Evolutionary conservation across 2,113 vertebrate genomes (phyloP).

Genomic region (Sceloporus undulatus): DNA sequence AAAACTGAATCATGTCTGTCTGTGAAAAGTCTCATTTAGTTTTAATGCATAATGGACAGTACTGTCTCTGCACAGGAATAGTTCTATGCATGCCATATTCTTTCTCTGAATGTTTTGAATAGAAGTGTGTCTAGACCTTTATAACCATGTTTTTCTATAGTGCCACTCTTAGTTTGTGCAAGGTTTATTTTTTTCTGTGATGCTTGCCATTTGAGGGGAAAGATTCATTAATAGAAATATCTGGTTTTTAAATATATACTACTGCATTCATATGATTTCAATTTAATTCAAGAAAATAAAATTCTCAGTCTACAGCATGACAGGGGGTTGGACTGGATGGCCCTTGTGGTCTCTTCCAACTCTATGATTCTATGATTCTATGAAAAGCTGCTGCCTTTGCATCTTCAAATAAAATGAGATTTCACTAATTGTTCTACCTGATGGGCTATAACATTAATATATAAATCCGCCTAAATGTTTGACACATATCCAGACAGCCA

Average conservation of each 20-base stretch:
- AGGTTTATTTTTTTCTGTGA: not conserved
- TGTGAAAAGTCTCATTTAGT: not conserved
- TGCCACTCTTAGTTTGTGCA: not conserved
- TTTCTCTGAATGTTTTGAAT: slow-evolving; percentile 16
- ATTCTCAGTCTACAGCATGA: not conserved
- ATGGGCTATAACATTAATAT: too few species aligned
- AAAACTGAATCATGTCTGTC: not conserved
- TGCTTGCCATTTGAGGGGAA: not conserved
- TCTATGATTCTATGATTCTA: too few species aligned
- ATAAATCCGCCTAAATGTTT: too few species aligned
- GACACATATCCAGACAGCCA: too few species aligned
- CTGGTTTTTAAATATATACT: too few species aligned
- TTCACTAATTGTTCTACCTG: too few species aligned
- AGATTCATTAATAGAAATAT: not conserved
- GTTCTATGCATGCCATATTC: not conserved
- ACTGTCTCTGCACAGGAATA: not conserved
- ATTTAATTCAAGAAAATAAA: not conserved
- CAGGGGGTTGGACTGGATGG: too few species aligned
- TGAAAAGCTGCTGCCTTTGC: too few species aligned
- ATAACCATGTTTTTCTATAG: accelerated
- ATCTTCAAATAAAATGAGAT: too few species aligned
- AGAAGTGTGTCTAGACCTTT: slow-evolving; percentile 1
- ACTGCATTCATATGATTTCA: not conserved
- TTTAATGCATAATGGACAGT: not conserved
- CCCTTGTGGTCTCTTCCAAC: not conserved